Base-by-base conservation (phyloP, 2,797 vertebrate species). In the Gymnothorax javanicus region DNA sequence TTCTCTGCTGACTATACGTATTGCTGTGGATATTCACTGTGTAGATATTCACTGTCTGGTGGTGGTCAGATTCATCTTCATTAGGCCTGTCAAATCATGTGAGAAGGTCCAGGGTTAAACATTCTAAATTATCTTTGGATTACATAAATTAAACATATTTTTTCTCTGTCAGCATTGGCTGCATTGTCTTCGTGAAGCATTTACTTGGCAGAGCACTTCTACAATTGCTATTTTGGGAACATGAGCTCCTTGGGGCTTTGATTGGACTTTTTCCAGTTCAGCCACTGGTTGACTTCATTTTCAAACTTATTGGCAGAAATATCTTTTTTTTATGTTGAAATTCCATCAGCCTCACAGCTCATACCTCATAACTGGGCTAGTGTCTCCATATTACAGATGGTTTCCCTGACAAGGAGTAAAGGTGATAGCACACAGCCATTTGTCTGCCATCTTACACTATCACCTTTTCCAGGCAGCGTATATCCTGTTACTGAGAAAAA, bases 221-320 rank as follows among this genome's bases (percentile, higher is more conserved):
- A 7, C 3, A 4, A 4, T 3, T 62, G 43, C 33, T 56, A 52
- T 64, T 20, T n/a, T 58, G 23, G 67, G 57, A 59, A 83, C 33
- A 58, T 50, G 20, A 73, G 43, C 82, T n/a, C 82, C 17, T 12
- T 27, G 8, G 43, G 60, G 82, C 43, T 77, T 67, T 6, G 52
- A 23, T 9, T 43, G 23, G 0, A 23, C 8, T 8, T 52, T 56
- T 54, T 81, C 4, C 17, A 6, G 27, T 33, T 52, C 3, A 20
- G 9, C 6, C 77, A 43, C 52, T 2, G 77, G 52, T 77, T n/a
- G 77, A 81, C 20, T 58, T 81, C 43, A 81, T n/a, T 81, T 81
- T 8, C 8, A 7, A 23, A 15, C 52, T 71, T 86, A 73, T 86
- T 83, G 83, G 81, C 79, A 73, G 73, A 60, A 87, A 84, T 59